Conservation (phyloP, 2,113 vertebrate genomes). For the Cercopithecus mona region DNA sequence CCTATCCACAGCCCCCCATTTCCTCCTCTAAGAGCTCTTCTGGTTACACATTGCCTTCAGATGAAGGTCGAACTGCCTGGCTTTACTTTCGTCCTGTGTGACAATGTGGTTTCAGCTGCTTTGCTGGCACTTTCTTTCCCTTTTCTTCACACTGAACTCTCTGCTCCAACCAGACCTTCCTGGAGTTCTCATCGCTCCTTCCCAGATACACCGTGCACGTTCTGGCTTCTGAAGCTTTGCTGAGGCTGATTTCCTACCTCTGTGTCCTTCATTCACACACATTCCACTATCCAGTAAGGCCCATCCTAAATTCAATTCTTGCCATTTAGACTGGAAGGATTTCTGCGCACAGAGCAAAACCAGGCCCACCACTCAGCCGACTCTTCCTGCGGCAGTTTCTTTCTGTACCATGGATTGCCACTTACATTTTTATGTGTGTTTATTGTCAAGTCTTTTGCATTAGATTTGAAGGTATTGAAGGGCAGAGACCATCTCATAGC, state of each 20-base stretch:
- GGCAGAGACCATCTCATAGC: background rate
- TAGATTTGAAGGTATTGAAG: background rate
- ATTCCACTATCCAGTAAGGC: background rate
- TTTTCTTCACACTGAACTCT: background rate
- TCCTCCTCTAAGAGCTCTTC: background rate
- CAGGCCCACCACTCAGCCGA: background rate
- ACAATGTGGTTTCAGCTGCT: background rate
- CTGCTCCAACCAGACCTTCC: background rate
- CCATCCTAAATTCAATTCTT: background rate
- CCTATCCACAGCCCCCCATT: background rate
- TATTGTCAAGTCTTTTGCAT: background rate
- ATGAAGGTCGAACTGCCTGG: background rate
- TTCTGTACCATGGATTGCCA: background rate
- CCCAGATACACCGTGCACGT: rapidly evolving
- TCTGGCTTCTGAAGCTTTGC: background rate
- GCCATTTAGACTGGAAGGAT: background rate
- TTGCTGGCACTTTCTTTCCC: background rate
- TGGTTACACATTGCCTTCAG: background rate
- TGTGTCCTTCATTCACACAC: rapidly evolving
- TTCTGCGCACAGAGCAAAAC: background rate
- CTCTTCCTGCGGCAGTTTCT: background rate
- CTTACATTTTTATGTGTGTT: background rate
- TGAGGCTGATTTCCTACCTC: background rate
- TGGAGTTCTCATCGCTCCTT: background rate
- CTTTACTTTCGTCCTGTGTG: background rate